Evolutionary conservation across 2,797 vertebrate species (phyloP).

Genomic region (Lagodon rhomboides): DNA sequence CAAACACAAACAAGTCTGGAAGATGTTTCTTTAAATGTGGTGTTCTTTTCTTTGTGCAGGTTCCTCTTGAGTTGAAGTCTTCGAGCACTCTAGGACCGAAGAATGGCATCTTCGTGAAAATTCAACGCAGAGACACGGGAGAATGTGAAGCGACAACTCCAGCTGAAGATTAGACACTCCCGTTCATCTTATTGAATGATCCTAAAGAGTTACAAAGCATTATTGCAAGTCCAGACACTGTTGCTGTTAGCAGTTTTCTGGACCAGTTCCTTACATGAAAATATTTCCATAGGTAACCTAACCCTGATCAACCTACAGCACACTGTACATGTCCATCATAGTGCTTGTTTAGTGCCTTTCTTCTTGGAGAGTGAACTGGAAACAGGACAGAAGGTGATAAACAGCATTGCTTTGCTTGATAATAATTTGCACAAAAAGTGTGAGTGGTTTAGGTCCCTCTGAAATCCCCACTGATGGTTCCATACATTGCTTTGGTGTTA

Average conservation of each 20-base stretch:
- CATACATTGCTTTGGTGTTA: background rate
- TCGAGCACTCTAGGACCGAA: constrained; percentile 90
- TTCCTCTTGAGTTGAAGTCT: constrained; percentile 92
- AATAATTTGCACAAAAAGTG: background rate
- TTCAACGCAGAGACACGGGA: constrained; percentile 69
- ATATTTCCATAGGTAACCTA: background rate
- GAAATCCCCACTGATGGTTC: background rate
- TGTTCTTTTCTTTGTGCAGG: constrained; percentile 73
- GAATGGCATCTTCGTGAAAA: constrained; percentile 89
- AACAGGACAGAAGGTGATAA: background rate
- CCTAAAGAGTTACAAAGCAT: background rate
- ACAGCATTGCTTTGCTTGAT: background rate
- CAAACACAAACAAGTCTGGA: background rate
- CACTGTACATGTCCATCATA: background rate
- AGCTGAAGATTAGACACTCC: constrained; percentile 7
- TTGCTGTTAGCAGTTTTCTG: background rate
- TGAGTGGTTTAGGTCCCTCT: background rate
- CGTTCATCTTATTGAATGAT: background rate
- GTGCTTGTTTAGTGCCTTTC: background rate
- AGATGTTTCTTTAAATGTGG: background rate
- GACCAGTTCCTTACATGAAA: background rate
- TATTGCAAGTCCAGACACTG: background rate
- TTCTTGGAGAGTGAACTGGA: background rate
- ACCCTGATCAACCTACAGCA: background rate
- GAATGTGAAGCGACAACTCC: background rate